A percentile compares a stretch with the other conserved stretches of the same genome.
phyloP scores from a whole-genome alignment of 2,113 vertebrate genomes.

The Paratilapia polleni region DNA sequence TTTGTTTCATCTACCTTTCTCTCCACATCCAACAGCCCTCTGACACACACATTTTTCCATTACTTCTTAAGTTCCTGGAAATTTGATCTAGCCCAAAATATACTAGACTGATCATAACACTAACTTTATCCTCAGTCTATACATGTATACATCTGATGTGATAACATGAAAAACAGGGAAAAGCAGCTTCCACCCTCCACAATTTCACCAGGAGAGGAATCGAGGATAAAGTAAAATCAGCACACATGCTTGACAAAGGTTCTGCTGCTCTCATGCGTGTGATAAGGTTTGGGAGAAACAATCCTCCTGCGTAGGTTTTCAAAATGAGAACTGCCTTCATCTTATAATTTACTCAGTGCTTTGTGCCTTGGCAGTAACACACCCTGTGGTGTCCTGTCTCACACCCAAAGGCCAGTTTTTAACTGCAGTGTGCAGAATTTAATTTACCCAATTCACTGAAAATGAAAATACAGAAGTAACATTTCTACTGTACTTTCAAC shows the following conservation, averaged over 20 bases:
- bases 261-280: slow-evolving; percentile 1
- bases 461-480: neutral
- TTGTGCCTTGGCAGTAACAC: neutral
- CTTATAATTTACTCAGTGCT: neutral
- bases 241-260: slow-evolving; percentile 8
- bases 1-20: neutral
- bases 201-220: neutral
- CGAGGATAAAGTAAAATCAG: neutral
- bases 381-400: neutral
- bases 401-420: neutral
- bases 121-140: neutral
- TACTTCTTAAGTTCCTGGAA: neutral
- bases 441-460: neutral
- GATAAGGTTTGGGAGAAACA: neutral
- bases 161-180: neutral
- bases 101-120: too few species aligned
- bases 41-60: neutral
- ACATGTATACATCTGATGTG: neutral
- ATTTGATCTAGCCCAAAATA: neutral
- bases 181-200: neutral
- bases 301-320: neutral
- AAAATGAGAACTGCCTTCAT: neutral
- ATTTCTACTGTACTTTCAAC: neutral
- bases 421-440: neutral
- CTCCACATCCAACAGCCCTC: neutral